These are phyloP conservation scores for Oceanites oceanicus DNA, from an alignment of 2,113 vertebrate species.

Conservation along the genomic window DNA sequence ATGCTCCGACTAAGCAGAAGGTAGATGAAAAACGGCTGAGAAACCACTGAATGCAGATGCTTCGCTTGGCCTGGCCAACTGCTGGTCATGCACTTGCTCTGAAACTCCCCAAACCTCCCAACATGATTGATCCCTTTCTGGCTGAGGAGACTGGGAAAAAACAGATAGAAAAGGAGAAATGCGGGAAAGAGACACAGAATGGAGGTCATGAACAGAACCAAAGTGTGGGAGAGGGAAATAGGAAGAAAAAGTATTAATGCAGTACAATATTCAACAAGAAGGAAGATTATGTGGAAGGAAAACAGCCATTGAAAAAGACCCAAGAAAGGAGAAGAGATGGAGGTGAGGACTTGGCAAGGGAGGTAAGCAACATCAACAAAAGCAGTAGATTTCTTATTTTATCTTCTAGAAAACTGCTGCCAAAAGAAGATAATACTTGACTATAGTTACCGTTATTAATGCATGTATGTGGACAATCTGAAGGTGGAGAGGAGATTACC, in stretches of 20 bases:
- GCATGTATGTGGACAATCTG: neutral
- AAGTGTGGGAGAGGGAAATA: neutral
- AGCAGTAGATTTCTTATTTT: neutral
- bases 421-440: constrained; percentile 6
- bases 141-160: neutral
- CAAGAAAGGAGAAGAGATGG: constrained; percentile 17
- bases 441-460: neutral
- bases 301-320: constrained; percentile 11
- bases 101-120: neutral
- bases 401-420: neutral
- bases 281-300: neutral
- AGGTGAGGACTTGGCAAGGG: neutral
- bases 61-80: neutral
- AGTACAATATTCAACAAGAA: neutral
- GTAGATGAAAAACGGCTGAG: neutral
- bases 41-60: neutral
- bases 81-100: neutral
- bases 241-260: neutral
- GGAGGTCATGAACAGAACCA: neutral
- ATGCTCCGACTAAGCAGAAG: neutral
- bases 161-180: neutral
- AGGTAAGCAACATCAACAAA: constrained; percentile 6
- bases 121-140: neutral
- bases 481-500: neutral
- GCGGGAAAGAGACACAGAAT: neutral